A percentile compares a stretch with the other conserved stretches of the same genome.
Evolutionary conservation across 2,113 vertebrate genomes (phyloP).

Genomic region (Onychostruthus taczanowskii): DNA sequence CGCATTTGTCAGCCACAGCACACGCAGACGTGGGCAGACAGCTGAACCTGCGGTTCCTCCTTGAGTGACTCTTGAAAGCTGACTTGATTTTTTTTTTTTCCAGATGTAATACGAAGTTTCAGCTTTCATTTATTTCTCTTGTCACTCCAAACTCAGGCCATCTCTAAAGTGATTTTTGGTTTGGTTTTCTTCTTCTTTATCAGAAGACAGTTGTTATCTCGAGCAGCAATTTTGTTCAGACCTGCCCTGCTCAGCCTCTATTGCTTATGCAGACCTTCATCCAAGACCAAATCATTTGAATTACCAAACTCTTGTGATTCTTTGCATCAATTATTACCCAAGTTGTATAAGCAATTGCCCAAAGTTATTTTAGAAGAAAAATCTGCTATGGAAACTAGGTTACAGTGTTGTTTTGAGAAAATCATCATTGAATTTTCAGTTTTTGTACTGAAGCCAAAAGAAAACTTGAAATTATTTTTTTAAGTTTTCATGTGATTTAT

Average conservation of each 20-base stretch:
- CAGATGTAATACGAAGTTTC: not conserved
- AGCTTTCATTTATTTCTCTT: not conserved
- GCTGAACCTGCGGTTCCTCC: not conserved
- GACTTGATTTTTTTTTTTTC: not conserved
- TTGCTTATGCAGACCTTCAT: not conserved
- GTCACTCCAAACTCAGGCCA: not conserved
- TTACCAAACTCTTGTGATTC: not conserved
- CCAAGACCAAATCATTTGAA: not conserved
- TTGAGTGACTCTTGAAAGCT: not conserved
- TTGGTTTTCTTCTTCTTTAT: not conserved
- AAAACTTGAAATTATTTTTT: not conserved
- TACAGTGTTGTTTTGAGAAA: not conserved
- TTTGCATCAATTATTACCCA: not conserved
- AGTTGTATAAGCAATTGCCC: fast-evolving
- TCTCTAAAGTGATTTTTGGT: not conserved
- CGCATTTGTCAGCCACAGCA: not conserved
- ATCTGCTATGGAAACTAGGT: not conserved
- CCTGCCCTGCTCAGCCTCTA: not conserved
- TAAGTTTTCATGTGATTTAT: not conserved
- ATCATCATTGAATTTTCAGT: not conserved
- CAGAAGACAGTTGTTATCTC: not conserved
- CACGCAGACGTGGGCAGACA: fast-evolving
- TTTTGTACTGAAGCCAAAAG: not conserved
- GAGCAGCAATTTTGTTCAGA: not conserved
- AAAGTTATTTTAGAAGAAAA: not conserved